phyloP scores from a whole-genome alignment of 2,113 vertebrate genomes.

The Myotis brandtii region DNA sequence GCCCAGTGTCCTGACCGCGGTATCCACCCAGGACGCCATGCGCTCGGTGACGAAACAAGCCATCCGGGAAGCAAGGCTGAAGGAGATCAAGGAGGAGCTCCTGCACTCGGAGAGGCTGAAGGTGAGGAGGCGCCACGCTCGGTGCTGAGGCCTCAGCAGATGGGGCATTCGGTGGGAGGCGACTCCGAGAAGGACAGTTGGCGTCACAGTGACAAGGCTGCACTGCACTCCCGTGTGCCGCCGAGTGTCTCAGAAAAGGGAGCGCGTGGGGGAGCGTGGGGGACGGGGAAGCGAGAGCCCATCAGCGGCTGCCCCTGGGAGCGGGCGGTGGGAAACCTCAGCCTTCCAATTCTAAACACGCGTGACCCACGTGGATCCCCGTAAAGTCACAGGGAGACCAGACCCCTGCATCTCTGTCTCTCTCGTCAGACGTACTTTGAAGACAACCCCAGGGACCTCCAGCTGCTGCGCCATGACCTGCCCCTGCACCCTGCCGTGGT shows the following conservation, averaged over 20 bases:
- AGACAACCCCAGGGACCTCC: constrained; percentile 94
- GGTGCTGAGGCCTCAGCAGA: neutral
- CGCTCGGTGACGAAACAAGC: constrained; percentile 95
- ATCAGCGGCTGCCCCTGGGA: no score
- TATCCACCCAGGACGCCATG: constrained; percentile 92
- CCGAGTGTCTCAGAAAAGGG: neutral
- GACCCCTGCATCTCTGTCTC: accelerated
- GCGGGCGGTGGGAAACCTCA: neutral
- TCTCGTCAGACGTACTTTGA: constrained; percentile 88
- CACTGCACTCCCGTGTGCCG: accelerated
- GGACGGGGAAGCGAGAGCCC: neutral
- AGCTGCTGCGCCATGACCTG: constrained; percentile 93
- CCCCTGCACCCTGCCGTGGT: constrained; percentile 93
- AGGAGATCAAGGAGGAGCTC: constrained; percentile 96
- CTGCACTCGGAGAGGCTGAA: constrained; percentile 96
- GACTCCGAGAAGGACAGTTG: neutral
- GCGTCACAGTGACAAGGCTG: accelerated
- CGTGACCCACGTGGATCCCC: accelerated
- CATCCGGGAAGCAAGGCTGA: constrained; percentile 93
- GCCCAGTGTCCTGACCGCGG: neutral
- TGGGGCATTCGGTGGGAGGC: neutral
- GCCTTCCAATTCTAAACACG: accelerated
- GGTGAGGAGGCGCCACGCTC: constrained; percentile 79
- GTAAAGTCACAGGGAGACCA: neutral
- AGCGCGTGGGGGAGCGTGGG: neutral